A percentile compares a stretch with the other conserved stretches of the same genome.
phyloP scores from a whole-genome alignment of 2,888 invertebrate species.

The Trachelus stipa region DNA sequence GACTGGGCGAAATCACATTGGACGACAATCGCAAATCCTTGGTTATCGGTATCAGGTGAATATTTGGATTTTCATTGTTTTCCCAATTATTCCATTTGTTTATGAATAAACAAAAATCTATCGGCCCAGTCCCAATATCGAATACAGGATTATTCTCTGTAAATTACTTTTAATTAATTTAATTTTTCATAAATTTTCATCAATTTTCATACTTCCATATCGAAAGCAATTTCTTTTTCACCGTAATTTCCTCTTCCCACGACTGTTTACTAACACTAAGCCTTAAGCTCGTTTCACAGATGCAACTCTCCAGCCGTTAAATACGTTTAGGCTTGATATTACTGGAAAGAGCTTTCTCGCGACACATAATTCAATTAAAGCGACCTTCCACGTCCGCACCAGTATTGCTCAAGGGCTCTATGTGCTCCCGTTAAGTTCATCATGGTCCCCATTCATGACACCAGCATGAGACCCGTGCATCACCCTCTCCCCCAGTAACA shows the following conservation, averaged over 20 bases:
- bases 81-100: too few species aligned
- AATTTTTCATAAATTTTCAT: not conserved
- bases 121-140: not conserved
- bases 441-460: constrained; percentile 1
- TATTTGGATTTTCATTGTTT: not conserved
- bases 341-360: constrained; percentile 17
- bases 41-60: not conserved
- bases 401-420: constrained; percentile 21
- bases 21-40: not conserved
- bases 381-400: constrained; percentile 25
- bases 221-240: not conserved
- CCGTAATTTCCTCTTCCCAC: not conserved
- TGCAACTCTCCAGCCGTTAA: not conserved
- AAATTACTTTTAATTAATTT: not conserved
- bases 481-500: not conserved
- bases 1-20: not conserved
- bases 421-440: constrained; percentile 26
- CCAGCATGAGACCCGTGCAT: not conserved
- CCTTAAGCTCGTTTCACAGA: not conserved
- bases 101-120: too few species aligned
- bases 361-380: constrained; percentile 35
- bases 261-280: not conserved
- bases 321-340: constrained; percentile 7
- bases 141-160: not conserved
- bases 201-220: not conserved